Base-by-base conservation (phyloP, 2,797 vertebrate genomes). In the Oryzias dopingdopingensis region DNA sequence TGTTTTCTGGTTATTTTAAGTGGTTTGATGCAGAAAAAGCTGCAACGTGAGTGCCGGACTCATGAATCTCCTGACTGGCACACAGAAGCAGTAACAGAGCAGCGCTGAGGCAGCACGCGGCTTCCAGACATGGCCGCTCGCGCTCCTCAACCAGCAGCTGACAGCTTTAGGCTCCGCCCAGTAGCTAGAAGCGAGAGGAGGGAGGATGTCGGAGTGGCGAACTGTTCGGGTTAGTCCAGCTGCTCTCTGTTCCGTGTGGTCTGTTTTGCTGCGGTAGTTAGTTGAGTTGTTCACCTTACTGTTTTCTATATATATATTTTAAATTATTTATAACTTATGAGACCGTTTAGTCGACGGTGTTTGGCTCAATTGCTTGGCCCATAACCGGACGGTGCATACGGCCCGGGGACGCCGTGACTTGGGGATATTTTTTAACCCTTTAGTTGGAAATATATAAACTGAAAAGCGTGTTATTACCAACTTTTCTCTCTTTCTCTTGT, bases 81-180 rank as follows among this genome's bases (percentile, higher is more conserved):
- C 10, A 37, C 32, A 12, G 26, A 2, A 8, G 32, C 32, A 37
- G 2, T 22, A 3, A 18, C 29, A 12, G 32, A 37, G 32, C 10
- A 37, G 32, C 32, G 32, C 32, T 37, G 32, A 37, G 12, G 32
- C 32, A 12, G 32, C 32, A 37, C 32, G 32, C 32, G 32, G 32
- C 32, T 37, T 10, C 32, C 32, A 37, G 32, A 37, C 32, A 37
- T 37, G 32, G 32, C 32, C 32, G 32, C 32, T 37, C 32, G 32
- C 32, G 32, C 10, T 37, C 32, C 32, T 37, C 10, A 37, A 12
- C 32, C 32, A 12, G 32, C 32, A 2, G 32, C 32, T 37, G 32
- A 37, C 67, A 47, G 74, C 70, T 40, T 79, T 82, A 79, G 77
- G 82, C 84, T 77, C 88, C 86, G 74, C 83, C 85, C 79, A 40